Conservation (phyloP, 2,888 invertebrate species). For the Perdita meconis region DNA sequence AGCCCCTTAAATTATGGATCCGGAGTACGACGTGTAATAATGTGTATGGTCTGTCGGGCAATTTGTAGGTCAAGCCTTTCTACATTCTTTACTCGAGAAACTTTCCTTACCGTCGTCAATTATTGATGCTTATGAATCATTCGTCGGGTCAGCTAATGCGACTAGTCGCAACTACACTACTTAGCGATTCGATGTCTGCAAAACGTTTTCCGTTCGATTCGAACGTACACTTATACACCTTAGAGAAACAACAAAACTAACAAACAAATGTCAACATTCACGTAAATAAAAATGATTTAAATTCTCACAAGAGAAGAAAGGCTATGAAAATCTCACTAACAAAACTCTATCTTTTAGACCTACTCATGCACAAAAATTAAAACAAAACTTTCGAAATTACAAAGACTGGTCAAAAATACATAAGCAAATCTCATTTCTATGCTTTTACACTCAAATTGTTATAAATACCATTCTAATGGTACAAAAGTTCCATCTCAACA, state of each 20-base stretch:
- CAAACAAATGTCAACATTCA: neutral
- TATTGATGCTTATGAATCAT: slow-evolving; percentile 45
- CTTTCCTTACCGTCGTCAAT: slow-evolving; percentile 21
- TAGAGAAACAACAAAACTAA: neutral
- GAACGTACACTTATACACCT: neutral
- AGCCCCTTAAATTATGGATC: slow-evolving; percentile 57
- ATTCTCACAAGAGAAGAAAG: too few relatives aligned
- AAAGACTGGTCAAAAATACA: too few relatives aligned
- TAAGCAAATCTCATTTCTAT: slow-evolving; percentile 9
- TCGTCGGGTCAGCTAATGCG: neutral
- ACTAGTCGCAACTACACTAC: neutral
- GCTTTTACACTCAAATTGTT: slow-evolving; percentile 17
- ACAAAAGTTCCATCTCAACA: neutral
- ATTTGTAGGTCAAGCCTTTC: slow-evolving; percentile 58
- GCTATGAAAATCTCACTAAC: too few relatives aligned
- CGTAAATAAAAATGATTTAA: neutral
- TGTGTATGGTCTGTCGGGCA: slow-evolving; percentile 42
- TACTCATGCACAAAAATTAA: too few relatives aligned
- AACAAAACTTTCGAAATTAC: too few relatives aligned
- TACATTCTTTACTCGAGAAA: slow-evolving; percentile 30
- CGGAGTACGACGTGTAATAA: slow-evolving; percentile 42
- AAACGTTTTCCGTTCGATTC: neutral
- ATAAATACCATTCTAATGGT: neutral
- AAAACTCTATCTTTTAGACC: too few relatives aligned
- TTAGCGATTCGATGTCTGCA: neutral